Evolutionary conservation across 2,888 invertebrate species (phyloP), one percentile per base, ranked within the genome.

Genomic region (Eilema sororculum): DNA sequence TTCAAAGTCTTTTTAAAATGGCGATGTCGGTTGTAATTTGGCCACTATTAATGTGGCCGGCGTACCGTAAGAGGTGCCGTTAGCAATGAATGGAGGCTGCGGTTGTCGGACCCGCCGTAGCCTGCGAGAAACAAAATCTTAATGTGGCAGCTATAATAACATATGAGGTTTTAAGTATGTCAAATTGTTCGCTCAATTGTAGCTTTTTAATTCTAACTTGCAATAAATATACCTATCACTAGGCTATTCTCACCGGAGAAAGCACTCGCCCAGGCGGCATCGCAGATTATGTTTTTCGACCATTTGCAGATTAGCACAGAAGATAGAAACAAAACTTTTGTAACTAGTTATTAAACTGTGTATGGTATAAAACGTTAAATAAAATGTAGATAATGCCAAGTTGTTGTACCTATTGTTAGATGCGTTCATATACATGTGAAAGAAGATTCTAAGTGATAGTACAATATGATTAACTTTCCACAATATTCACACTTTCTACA

Each of bases 31-130:
- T 68, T 77, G 78, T 80, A 78, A 80, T 87, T 87, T 78, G 85
- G 85, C 77, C 77, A 82, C 86, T 84, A 88, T 87, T 86, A 87
- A 87, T 84, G 81, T 78, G 83, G 72, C 74, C 80, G 71, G 69
- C 76, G 75, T 75, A 80, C 83, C 78, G 83, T 78, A 78, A 69
- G 64, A 65, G 33, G 71, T 78, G 85, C 88, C 86, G 88, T 88
- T 87, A 87, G 67, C 73, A 72, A 67, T 64, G 59, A 30, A 46
- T 67, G 69, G 78, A 78, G 62, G 77, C 78, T 78, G 82, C 82
- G 86, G 83, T 79, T 83, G 84, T 71, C 71, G 78, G 70, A 33
- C 41, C 10, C 46, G 67, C 37, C 25, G 52, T 56, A 28, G 61
- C 30, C 58, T 59, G 20, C 13, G 58, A 25, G 37, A 22, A 22